phyloP scores from a whole-genome alignment of 2,113 vertebrate species.

The Morone saxatilis region DNA sequence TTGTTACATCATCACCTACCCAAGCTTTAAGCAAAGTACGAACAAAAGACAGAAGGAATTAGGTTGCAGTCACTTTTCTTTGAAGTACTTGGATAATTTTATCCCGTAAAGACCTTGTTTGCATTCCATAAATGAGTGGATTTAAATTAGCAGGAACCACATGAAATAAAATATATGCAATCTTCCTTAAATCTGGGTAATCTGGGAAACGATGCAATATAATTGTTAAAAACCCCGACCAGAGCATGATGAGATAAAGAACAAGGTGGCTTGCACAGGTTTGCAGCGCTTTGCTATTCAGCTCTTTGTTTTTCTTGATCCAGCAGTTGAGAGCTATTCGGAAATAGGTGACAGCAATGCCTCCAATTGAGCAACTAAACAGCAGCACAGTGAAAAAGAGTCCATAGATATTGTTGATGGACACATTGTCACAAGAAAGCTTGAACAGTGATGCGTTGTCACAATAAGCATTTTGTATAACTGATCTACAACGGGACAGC shows the following conservation, averaged over 20 bases:
- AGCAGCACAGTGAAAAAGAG: constrained; percentile 75
- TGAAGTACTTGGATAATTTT: constrained; percentile 62
- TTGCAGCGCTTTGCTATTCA: constrained; percentile 71
- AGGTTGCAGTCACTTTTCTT: constrained; percentile 47
- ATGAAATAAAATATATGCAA: constrained; percentile 70
- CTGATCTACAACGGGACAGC: constrained; percentile 64
- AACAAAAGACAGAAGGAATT: not conserved
- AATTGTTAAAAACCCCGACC: constrained; percentile 69
- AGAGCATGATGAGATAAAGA: constrained; percentile 75
- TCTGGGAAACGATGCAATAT: constrained; percentile 75
- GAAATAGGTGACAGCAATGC: constrained; percentile 69
- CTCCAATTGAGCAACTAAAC: constrained; percentile 71
- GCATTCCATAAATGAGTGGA: constrained; percentile 75
- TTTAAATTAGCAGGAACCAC: constrained; percentile 76
- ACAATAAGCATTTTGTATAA: constrained; percentile 69
- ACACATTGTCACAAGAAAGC: constrained; percentile 72
- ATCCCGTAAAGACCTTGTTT: constrained; percentile 60
- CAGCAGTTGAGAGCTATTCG: constrained; percentile 73
- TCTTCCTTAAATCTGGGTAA: constrained; percentile 70
- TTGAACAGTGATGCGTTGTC: constrained; percentile 78
- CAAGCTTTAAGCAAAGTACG: not conserved
- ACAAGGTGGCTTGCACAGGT: constrained; percentile 77
- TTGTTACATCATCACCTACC: too few species aligned
- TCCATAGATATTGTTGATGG: constrained; percentile 77
- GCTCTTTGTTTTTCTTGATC: constrained; percentile 71